Base-by-base conservation (phyloP, 2,797 vertebrate genomes). In the Amazona finschi region DNA sequence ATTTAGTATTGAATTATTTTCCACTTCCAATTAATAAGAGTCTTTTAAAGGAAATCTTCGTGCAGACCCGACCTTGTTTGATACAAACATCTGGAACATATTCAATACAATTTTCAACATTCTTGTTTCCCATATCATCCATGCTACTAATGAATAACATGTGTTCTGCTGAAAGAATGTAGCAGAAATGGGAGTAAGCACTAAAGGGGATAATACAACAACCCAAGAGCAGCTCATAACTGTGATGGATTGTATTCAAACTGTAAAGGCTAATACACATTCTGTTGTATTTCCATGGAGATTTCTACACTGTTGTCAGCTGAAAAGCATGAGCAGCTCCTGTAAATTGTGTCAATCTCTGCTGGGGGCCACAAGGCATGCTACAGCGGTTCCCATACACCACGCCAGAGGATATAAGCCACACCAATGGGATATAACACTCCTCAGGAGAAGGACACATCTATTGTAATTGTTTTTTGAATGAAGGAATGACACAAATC, bases 71-170 rank as follows among this genome's bases (percentile, higher is more conserved):
- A 43, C 43, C 77, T 89, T 90, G 43, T 61, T 85, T 94, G 78
- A 97, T 93, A 84, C 43, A 93, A 92, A 94, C 97, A 98, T 97
- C 97, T 98, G 97, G 97, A 97, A 97, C 75, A 76, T 75, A 98
- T 97, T 98, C 93, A 91, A 84, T 33, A 71, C 70, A 86, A 96
- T 93, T 96, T 96, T 95, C 84, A 97, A 79, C 66, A 50, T 93
- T 81, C 90, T 87, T 94, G 89, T 96, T 97, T 96, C 95, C 95
- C 90, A 3, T 97, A 97, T 97, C 95, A 96, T 90, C 95, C 93
- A 85, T 72, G 81, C 75, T 77, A 82, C 94, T 98, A 98, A 98
- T 90, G 95, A 96, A 81, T 89, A 98, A 91, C 88, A 94, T 52
- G 92, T 97, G 97, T 87, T 96, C 90, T 80, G 77, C 89, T 95